Evolutionary conservation across 1,140 invertebrate genomes (phyloP), one percentile per base, ranked within the genome.

Genomic region (Procambarus clarkii): DNA sequence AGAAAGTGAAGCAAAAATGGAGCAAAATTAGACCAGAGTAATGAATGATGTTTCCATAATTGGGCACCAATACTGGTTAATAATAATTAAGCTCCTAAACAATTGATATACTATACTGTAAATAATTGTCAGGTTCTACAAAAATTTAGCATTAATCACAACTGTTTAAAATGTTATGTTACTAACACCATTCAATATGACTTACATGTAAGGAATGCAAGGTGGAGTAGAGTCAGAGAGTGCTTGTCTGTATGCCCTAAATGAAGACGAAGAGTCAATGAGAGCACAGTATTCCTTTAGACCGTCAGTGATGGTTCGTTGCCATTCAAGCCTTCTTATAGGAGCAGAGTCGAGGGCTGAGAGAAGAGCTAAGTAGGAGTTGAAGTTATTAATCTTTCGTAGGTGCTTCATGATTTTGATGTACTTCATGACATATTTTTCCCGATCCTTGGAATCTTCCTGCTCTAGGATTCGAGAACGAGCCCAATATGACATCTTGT

Each of bases 341-440:
- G 99, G 99, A 9, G 98, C 98, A 58, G 98, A 99, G 95, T 99
- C 98, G 81, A 99, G 95, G 44, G 99, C 99, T 13, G 98, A 99
- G 48, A 99, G 95, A 91, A 99, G 95, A 7, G 99, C 99, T 92
- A 99, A 95, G 95, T 99, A 99, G 69, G 98, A 99, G 95, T 99
- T 99, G 94, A 99, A 99, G 95, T 99, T 99, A 94, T 99, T 99
- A 94, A 99, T 97, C 94, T 99, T 99, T 91, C 98, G 96, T 89
- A 99, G 95, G 94, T 98, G 97, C 95, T 99, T 99, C 98, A 99
- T 99, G 79, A 99, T 98, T 95, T 99, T 99, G 64, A 99, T 98
- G 94, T 99, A 99, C 94, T 99, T 99, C 89, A 97, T 96, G 69
- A 99, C 97, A 94, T 98, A 98, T 94, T 97, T 97, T 95, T 99